Conservation (phyloP, 2,797 vertebrate genomes). For the Sebastes matsubarae region DNA sequence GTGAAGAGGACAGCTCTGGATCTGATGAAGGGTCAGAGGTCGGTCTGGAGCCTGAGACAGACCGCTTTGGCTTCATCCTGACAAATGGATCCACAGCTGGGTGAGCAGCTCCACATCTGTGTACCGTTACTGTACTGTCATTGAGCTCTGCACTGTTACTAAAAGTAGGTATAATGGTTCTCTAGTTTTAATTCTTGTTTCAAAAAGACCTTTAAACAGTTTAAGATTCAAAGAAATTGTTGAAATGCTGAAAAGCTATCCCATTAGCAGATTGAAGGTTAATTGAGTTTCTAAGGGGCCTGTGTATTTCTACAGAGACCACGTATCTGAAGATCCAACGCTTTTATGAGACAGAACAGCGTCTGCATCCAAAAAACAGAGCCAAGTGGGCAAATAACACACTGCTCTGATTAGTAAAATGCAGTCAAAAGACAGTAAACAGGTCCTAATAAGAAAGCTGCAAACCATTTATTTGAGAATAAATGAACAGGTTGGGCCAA, state of each 20-base stretch:
- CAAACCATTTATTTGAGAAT: conserved; percentile 1
- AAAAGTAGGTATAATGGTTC: neutral
- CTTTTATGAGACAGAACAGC: neutral
- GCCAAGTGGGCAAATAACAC: neutral
- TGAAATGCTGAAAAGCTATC: neutral
- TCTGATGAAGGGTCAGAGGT: conserved; percentile 70
- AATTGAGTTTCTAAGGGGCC: neutral
- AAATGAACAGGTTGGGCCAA: neutral
- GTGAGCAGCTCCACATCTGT: conserved; percentile 67
- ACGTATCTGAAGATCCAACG: neutral
- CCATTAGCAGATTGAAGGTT: neutral
- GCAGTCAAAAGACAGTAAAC: neutral
- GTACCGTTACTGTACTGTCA: neutral
- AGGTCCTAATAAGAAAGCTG: neutral
- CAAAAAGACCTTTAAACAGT: neutral
- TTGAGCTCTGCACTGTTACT: neutral
- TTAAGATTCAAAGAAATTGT: neutral
- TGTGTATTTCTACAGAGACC: neutral
- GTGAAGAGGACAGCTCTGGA: conserved; percentile 71
- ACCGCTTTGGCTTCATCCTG: conserved; percentile 85
- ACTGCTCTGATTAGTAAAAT: neutral
- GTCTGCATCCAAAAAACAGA: neutral
- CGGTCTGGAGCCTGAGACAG: conserved; percentile 76
- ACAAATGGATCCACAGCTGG: conserved; percentile 76
- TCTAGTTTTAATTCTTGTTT: neutral